These are phyloP conservation scores for Campoplex capitator DNA, from an alignment of 2,888 invertebrate species.

Conservation along the genomic window DNA sequence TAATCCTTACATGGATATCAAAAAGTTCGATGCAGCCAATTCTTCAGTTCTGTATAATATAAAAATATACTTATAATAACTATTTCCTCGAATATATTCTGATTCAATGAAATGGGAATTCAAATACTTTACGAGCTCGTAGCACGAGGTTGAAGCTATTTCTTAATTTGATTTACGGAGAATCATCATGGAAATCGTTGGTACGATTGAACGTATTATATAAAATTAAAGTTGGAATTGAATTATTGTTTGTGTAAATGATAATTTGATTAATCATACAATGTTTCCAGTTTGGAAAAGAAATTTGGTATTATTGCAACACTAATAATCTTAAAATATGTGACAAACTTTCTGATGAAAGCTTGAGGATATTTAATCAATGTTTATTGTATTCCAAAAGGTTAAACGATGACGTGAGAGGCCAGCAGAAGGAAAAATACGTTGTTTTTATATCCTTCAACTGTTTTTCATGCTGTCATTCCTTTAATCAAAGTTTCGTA, in stretches of 20 bases:
- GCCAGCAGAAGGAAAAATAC: not conserved
- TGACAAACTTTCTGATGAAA: not conserved
- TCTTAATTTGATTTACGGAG: no score
- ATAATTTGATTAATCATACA: no score
- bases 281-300: not conserved
- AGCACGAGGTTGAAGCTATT: no score
- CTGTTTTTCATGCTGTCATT: not conserved
- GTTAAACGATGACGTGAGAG: no score
- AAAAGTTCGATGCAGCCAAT: not conserved
- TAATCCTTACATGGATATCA: not conserved
- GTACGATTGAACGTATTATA: not conserved
- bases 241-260: no score
- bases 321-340: not conserved
- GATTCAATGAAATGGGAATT: not conserved
- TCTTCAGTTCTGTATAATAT: not conserved
- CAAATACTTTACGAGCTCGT: not conserved
- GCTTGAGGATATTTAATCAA: not conserved
- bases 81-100: not conserved
- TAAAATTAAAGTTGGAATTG: not conserved
- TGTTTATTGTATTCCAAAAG: no score
- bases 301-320: no score
- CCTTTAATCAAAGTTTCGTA: constrained; percentile 34
- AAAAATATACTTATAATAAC: not conserved
- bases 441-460: not conserved
- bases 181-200: no score